Evolutionary conservation across 2,113 vertebrate genomes (phyloP).

Genomic region (Gallinago undulata): DNA sequence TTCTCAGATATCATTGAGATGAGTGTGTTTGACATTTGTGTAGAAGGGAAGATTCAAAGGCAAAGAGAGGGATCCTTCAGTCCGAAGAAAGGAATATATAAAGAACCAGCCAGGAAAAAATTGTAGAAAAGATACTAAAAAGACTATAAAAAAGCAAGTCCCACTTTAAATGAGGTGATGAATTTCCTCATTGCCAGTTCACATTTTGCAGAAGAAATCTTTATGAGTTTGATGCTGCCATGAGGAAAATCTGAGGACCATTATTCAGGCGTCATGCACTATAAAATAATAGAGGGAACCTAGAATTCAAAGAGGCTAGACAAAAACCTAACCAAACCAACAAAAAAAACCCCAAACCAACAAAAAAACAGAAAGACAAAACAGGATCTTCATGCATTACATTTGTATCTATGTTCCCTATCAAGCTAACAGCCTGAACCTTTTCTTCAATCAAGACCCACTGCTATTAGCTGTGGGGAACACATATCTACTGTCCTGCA

Average conservation of each 20-base stretch:
- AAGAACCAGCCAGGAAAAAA: neutral
- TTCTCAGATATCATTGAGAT: neutral
- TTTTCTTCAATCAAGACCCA: neutral
- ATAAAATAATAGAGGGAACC: neutral
- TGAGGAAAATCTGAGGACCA: neutral
- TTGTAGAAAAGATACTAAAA: neutral
- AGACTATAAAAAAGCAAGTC: neutral
- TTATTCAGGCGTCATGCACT: neutral
- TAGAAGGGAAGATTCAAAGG: neutral
- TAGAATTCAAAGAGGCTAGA: neutral
- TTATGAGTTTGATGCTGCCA: neutral
- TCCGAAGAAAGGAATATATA: neutral
- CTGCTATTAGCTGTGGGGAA: neutral
- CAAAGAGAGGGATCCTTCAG: neutral
- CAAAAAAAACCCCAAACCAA: neutral
- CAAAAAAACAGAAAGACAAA: neutral
- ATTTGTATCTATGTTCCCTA: neutral
- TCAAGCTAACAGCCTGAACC: neutral
- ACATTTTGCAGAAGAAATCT: neutral
- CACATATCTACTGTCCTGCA: neutral
- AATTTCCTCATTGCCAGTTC: neutral
- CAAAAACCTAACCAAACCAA: neutral
- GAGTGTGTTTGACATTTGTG: neutral
- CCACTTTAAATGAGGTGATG: neutral
- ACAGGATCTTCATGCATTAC: neutral